Evolutionary conservation across 1,140 invertebrate genomes (phyloP), one percentile per base, ranked within the genome.

Genomic region (Apis florea): DNA sequence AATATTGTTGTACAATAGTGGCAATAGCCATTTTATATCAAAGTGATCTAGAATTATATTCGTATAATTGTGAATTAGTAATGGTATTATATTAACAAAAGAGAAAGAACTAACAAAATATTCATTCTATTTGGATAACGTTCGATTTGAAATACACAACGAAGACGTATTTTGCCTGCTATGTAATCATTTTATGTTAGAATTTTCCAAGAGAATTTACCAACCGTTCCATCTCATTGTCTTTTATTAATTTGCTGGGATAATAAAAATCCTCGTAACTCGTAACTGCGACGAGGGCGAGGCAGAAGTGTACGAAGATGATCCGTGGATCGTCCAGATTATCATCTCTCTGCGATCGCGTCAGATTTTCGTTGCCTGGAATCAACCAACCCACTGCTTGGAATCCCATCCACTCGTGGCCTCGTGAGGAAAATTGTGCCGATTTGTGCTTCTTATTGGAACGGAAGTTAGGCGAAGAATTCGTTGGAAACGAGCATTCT

Each of bases 381-480:
- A 79, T 79, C 49, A 66, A 51, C 68, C 15, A 64, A 59, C 58
- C 49, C 53, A 47, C 19, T 9, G 77, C 77, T 58, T 54, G 56
- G 76, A 9, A 47, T 21, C 26, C 26, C 59, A 17, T 79, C 31
- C 68, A n/a, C 59, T 56, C 19, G 88, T n/a, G 70, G 86, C 71
- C 72, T n/a, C 81, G 79, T 69, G 64, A 76, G 79, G 84, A 81
- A 88, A 88, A 89, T 76, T 68, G 63, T 63, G 69, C 40, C 74
- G 83, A 86, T 78, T 83, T 83, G n/a, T n/a, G 67, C 74, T 85
- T 84, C 86, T 85, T 86, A 86, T 83, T 88, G 80, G 54, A 76
- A 26, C 31, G 61, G 54, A 26, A 9, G 73, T 82, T 79, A 63
- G 56, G 68, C 61, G 74, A 80, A 83, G 84, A 88, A 88, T 88